These are phyloP conservation scores for Chlamydotis undulata DNA, from an alignment of 2,113 vertebrate species.

Conservation along the genomic window DNA sequence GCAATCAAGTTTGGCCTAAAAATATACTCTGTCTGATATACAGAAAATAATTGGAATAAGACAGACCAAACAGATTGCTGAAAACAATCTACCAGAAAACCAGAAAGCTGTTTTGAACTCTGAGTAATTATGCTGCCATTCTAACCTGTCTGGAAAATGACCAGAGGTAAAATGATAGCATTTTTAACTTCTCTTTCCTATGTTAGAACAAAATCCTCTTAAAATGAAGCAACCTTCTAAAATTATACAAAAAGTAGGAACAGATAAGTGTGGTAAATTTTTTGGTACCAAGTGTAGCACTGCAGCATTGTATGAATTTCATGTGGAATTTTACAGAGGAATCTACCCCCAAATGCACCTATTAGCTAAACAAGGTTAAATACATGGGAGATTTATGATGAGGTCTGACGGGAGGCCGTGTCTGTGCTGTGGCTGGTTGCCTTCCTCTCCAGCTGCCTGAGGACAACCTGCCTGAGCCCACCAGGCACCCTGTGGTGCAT, in stretches of 20 bases:
- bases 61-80: background rate
- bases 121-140: background rate
- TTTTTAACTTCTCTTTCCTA: background rate
- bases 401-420: background rate
- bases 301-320: background rate
- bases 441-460: background rate
- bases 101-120: background rate
- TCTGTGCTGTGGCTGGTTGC: background rate
- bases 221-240: background rate
- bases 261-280: background rate
- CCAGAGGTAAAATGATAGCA: background rate
- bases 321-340: background rate
- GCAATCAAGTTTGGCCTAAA: slow-evolving; percentile 4
- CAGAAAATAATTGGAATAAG: background rate
- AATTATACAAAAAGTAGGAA: background rate
- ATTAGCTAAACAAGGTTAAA: background rate
- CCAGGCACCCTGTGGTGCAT: background rate
- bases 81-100: background rate
- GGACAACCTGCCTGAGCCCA: background rate
- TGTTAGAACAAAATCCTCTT: background rate
- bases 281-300: background rate
- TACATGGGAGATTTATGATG: background rate
- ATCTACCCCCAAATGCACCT: background rate
- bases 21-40: background rate
- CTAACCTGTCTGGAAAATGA: background rate